A percentile compares a stretch with the other conserved stretches of the same genome.
Conservation (phyloP, 2,888 invertebrate species). For the Tetheella fluctuosa region DNA sequence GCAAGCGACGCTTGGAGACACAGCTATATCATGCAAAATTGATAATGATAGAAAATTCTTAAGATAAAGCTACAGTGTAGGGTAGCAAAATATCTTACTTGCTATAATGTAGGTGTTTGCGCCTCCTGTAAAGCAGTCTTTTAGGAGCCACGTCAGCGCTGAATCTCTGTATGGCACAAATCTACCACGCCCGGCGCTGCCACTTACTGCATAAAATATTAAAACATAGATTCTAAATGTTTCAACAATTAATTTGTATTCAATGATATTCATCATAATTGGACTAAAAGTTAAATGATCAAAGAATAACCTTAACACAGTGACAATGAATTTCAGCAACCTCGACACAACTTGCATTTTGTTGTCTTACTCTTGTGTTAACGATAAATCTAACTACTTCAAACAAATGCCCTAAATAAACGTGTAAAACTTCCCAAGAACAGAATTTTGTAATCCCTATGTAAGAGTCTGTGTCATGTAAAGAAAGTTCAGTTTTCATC, state of each 20-base stretch:
- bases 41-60: neutral
- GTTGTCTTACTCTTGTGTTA: no score
- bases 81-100: conserved; percentile 81
- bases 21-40: conserved; percentile 75
- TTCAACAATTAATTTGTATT: no score
- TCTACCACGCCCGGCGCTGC: conserved; percentile 61
- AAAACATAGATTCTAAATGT: neutral
- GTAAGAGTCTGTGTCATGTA: neutral
- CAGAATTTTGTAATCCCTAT: conserved; percentile 3
- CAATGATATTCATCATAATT: no score
- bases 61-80: neutral
- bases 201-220: conserved; percentile 50
- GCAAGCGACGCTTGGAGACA: conserved; percentile 89
- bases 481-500: conserved; percentile 4
- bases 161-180: conserved; percentile 93
- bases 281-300: no score
- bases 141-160: conserved; percentile 91
- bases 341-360: no score
- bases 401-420: neutral
- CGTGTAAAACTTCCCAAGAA: neutral
- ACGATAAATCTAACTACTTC: no score
- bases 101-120: conserved; percentile 91
- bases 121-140: conserved; percentile 91
- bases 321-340: no score
- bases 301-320: no score